Conservation (phyloP, 2,113 vertebrate species). For the Zosterops borbonicus region DNA sequence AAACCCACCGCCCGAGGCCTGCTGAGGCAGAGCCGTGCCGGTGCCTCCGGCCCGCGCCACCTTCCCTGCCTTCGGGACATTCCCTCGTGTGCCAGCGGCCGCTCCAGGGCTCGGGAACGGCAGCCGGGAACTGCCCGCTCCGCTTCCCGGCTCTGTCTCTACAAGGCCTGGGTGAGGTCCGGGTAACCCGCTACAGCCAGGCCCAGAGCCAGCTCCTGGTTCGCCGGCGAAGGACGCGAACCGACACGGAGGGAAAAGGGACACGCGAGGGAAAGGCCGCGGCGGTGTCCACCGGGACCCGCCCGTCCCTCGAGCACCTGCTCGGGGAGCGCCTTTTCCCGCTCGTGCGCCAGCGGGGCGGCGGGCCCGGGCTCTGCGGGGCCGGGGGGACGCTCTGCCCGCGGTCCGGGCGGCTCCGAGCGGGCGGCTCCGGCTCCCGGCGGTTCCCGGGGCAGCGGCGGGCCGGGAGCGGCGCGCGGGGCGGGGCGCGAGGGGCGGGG, state of each 20-base stretch:
- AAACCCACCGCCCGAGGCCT: rapidly evolving
- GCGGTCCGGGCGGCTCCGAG: rapidly evolving
- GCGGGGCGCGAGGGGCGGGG: too few species aligned
- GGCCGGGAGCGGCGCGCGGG: too few species aligned
- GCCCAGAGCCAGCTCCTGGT: rapidly evolving
- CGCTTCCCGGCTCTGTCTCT: rapidly evolving
- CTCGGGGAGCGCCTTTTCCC: background rate
- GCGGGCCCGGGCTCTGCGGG: background rate
- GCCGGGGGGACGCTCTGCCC: rapidly evolving
- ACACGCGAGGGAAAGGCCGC: rapidly evolving
- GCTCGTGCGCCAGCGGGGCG: rapidly evolving
- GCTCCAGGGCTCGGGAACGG: background rate
- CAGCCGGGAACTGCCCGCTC: rapidly evolving
- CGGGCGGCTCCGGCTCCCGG: rapidly evolving
- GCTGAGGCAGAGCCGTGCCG: rapidly evolving
- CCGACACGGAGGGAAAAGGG: too few species aligned
- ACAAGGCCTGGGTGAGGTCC: rapidly evolving
- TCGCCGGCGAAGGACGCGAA: rapidly evolving
- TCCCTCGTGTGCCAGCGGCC: rapidly evolving
- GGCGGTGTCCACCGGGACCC: rapidly evolving
- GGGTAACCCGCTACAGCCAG: background rate
- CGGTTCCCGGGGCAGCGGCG: background rate
- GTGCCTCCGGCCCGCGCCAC: rapidly evolving
- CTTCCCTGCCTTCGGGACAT: rapidly evolving
- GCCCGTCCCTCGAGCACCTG: background rate